phyloP scores from a whole-genome alignment of 1,140 invertebrate genomes.

The Drosophila lini region DNA sequence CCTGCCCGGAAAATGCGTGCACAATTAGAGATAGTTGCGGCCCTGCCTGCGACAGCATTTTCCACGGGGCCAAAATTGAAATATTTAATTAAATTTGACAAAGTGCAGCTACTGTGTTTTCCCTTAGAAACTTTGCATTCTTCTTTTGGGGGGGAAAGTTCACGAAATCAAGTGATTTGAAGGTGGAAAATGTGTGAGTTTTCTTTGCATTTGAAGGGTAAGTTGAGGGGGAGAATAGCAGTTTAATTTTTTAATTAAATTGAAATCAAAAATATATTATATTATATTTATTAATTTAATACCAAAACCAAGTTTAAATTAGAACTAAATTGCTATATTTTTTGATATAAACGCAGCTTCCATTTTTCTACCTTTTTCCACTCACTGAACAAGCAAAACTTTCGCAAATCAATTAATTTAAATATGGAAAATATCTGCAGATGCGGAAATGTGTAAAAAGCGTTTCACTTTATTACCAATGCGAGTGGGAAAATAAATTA shows the following conservation, averaged over 20 bases:
- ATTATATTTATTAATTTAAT: no score
- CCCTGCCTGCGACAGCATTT: conserved; percentile 24
- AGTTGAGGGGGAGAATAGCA: not conserved
- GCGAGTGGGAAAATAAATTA: not conserved
- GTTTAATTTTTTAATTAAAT: not conserved
- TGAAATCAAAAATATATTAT: not conserved
- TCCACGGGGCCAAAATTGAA: conserved; percentile 42
- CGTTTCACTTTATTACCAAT: not conserved
- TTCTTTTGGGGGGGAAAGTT: conserved; percentile 1
- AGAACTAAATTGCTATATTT: no score
- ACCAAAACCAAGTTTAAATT: no score
- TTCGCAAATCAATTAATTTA: not conserved
- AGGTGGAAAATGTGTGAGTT: not conserved
- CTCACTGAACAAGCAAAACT: not conserved
- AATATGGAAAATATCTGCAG: not conserved
- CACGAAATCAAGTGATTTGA: not conserved
- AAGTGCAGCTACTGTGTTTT: conserved; percentile 20
- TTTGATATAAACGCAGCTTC: not conserved
- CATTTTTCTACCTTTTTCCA: not conserved
- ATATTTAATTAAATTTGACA: conserved; percentile 71
- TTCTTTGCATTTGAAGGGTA: not conserved
- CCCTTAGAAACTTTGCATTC: not conserved
- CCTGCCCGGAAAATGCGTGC: conserved; percentile 40
- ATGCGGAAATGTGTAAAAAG: not conserved
- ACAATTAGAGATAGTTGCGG: conserved; percentile 64